These are phyloP conservation scores for Burhinus bistriatus DNA, from an alignment of 2,113 vertebrate species.

Conservation along the genomic window DNA sequence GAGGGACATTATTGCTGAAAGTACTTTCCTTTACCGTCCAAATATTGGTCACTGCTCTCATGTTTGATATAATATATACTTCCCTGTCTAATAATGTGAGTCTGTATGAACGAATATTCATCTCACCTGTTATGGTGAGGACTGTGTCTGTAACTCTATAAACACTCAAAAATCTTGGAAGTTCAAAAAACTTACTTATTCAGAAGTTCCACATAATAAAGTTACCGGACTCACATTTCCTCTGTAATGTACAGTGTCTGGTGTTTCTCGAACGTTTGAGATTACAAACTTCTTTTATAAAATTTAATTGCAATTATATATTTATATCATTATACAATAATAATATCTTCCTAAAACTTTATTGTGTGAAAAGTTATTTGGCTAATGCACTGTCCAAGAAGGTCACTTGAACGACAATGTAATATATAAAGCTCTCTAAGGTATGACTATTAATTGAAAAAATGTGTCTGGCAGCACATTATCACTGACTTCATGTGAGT, in stretches of 20 bases:
- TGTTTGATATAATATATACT: neutral
- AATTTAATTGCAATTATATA: neutral
- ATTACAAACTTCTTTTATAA: neutral
- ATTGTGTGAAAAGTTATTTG: neutral
- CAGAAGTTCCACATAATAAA: neutral
- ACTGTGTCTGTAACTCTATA: neutral
- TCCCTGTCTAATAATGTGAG: neutral
- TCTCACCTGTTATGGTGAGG: neutral
- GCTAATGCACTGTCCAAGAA: neutral
- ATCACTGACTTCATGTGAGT: neutral
- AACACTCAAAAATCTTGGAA: neutral
- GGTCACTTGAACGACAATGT: neutral
- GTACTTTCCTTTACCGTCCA: neutral
- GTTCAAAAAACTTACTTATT: neutral
- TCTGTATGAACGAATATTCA: neutral
- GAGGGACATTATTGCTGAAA: neutral
- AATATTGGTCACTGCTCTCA: neutral
- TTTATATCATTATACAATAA: neutral
- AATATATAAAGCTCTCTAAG: neutral
- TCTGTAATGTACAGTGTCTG: neutral
- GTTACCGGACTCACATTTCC: neutral
- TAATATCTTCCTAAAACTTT: neutral
- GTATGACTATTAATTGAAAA: neutral
- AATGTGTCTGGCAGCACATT: neutral
- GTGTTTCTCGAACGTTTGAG: neutral